Evolutionary conservation across 2,113 vertebrate genomes (phyloP), one percentile per base, ranked within the genome.

Genomic region (Nothoprocta pentlandii): DNA sequence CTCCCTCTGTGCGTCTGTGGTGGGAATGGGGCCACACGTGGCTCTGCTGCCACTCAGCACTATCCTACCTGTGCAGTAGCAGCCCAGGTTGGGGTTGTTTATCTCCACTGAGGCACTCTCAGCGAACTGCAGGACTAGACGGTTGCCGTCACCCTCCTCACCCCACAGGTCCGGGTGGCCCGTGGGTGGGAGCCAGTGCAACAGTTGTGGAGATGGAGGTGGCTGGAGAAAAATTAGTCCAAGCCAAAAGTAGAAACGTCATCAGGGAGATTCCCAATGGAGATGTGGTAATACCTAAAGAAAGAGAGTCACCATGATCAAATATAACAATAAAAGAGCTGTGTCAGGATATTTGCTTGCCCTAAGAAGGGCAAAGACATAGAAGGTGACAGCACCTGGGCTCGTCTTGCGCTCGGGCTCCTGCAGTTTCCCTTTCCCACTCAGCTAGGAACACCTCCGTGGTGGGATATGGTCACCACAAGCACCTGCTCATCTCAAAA

Each of bases 401-500:
- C 46, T 66, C 9, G 13, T 22, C 30, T 47, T 19, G 25, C 15
- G 41, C 19, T 28, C 39, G 42, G 71, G 4, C 53, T 68, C 26
- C 58, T 58, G 41, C 16, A 46, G 59, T 21, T 13, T 46, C 36
- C 30, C 26, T 22, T 23, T 36, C n/a, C 13, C 49, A 53, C 17
- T 63, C 54, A 66, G 3, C 34, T 32, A 80, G 36, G 34, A 42
- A 42, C 14, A 34, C 28, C 66, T 42, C 32, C 7, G 8, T 13
- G 22, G 28, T 4, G n/a, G 23, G 36, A 75, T 0, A 1, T 0
- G 0, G 61, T 7, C 5, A 2, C 54, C 15, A 21, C 2, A 1
- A 64, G 80, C 63, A 99, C 99, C 99, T 98, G 98, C 99, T 99
- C 99, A 99, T 99, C 93, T 99, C 99, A 7, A 99, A 99, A 39